phyloP scores from a whole-genome alignment of 2,888 invertebrate genomes.

The Ormyrus thymus region DNA sequence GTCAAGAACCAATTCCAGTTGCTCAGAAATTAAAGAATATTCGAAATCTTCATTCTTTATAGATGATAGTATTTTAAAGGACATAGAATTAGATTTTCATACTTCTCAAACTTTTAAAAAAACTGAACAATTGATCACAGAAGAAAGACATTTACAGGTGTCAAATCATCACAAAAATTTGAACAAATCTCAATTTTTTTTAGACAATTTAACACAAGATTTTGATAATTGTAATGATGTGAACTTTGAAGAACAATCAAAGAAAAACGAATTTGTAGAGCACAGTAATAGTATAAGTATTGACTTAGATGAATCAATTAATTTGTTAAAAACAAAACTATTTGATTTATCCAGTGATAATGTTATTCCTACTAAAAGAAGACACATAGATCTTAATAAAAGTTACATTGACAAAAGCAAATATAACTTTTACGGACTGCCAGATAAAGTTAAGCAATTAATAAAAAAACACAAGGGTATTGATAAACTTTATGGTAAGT shows the following conservation, averaged over 20 bases:
- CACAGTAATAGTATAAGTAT: conserved; percentile 21
- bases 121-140: not conserved
- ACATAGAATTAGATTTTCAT: conserved; percentile 26
- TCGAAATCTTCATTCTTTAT: conserved; percentile 21
- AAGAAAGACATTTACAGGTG: not conserved
- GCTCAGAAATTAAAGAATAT: conserved; percentile 11
- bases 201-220: conserved; percentile 16
- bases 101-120: not conserved
- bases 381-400: not conserved
- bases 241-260: not conserved
- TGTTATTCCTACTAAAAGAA: conserved; percentile 32
- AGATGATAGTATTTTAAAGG: conserved; percentile 48
- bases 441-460: conserved; percentile 81
- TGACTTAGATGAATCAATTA: conserved; percentile 43
- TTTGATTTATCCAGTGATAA: conserved; percentile 2
- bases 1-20: conserved; percentile 1
- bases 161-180: conserved; percentile 16
- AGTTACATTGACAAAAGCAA: conserved; percentile 1
- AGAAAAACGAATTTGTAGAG: conserved; percentile 14
- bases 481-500: conserved; percentile 81
- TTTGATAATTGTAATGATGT: not conserved
- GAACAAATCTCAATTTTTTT: conserved; percentile 30
- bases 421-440: conserved; percentile 86
- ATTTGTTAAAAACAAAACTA: conserved; percentile 50
- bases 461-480: conserved; percentile 88